Conservation (phyloP, 2,888 invertebrate species). For the Drosophila stalkeri region DNA sequence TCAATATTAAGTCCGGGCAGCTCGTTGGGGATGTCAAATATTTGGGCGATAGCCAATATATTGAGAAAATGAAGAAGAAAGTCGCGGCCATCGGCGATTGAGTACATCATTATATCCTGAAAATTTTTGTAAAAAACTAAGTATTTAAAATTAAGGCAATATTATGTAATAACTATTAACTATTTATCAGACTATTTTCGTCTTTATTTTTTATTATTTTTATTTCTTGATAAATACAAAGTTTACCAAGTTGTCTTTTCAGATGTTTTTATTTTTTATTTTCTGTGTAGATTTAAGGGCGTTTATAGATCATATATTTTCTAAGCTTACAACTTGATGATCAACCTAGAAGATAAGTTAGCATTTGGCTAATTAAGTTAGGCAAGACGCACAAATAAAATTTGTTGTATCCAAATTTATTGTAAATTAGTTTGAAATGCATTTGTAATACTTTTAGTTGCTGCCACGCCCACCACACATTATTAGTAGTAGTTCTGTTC, state of each 20-base stretch:
- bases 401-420: not conserved
- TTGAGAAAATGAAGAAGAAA: slow-evolving; percentile 91
- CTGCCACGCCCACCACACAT: slow-evolving; percentile 10
- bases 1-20: slow-evolving; percentile 88
- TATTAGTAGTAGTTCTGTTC: slow-evolving; percentile 66
- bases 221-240: slow-evolving; percentile 1
- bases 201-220: slow-evolving; percentile 7
- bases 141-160: slow-evolving; percentile 10
- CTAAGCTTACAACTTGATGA: not conserved
- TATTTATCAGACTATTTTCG: slow-evolving; percentile 13
- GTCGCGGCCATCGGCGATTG: slow-evolving; percentile 91
- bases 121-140: not conserved
- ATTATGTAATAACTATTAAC: slow-evolving; percentile 5
- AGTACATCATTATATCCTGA: not conserved
- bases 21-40: slow-evolving; percentile 90
- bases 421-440: slow-evolving; percentile 41
- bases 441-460: slow-evolving; percentile 64
- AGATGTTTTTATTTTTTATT: not conserved
- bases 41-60: slow-evolving; percentile 92
- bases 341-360: not conserved
- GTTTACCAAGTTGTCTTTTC: slow-evolving; percentile 1
- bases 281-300: slow-evolving; percentile 6
- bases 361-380: not conserved
- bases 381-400: slow-evolving; percentile 3
- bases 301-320: not conserved